Base-by-base conservation (phyloP, 1,140 invertebrate species). In the Diorhabda elongata region DNA sequence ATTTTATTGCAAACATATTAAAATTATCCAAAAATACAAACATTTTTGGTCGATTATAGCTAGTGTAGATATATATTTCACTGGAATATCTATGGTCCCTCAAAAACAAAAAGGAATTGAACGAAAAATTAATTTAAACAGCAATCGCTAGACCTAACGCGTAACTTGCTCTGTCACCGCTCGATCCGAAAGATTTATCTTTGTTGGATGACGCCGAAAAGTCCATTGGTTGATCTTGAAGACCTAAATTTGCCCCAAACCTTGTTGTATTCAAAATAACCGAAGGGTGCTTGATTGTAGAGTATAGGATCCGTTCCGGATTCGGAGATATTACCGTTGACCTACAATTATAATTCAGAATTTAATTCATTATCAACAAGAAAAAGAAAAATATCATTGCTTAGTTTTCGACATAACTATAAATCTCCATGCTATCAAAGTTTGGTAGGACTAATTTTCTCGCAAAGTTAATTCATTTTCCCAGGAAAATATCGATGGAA, bases 251-350 rank as follows among this genome's bases (percentile, higher is more conserved):
- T 42, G 62, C 73, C 42, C 68, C 70, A 60, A 74, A 72, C 52
- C 73, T 70, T 2, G 72, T 56, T 8, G 73, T 70, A 65, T 75
- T 79, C 9, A 80, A 60, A 6, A 80, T 79, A 7, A 77, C 78
- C 4, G 78, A 78, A 2, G 80, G 80, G 58, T 79, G 78, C 69
- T 81, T 74, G n/a, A 81, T 75, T 4, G 74, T 78, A 2, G 77
- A 78, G 67, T 77, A 79, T 1, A 81, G 71, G 6, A 81, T 66
- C 26, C 80, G 82, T 73, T 86, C 83, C n/a, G 85, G 85, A 78
- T 86, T 86, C 5, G 85, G 83, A 0, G 84, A 86, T 65, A 86
- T 86, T 2, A 86, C 85, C 2, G 85, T 85, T 0, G 84, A 85
- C 44, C 47, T 52, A 52, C 6, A 52, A 52, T 26, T 26, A 26